Percentiles rank a stretch among this genome's conserved stretches.
These are phyloP conservation scores for Fragum fragum DNA, from an alignment of 2,888 invertebrate genomes.

Conservation along the genomic window DNA sequence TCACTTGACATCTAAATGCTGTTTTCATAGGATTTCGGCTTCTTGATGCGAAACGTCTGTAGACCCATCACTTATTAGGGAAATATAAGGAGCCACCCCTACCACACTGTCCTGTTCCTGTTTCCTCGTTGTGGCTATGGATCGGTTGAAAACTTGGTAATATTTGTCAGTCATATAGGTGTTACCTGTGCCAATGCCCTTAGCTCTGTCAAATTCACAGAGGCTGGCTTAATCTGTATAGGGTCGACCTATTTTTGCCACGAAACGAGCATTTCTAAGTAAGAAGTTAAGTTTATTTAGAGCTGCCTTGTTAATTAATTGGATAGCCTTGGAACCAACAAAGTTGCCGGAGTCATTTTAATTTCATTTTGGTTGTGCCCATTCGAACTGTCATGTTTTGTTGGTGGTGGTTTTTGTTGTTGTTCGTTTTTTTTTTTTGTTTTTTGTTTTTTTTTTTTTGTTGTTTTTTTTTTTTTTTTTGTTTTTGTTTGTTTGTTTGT, in stretches of 20 bases:
- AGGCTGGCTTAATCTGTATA: slow-evolving; percentile 33
- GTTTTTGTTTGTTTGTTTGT: too few relatives aligned
- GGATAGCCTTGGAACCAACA: too few relatives aligned
- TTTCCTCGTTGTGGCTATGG: background rate
- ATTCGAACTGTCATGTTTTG: too few relatives aligned
- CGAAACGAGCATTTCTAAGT: slow-evolving; percentile 39
- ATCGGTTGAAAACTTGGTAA: slow-evolving; percentile 15
- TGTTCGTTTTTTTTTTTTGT: too few relatives aligned
- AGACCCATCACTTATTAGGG: slow-evolving; percentile 24
- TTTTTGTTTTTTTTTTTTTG: too few relatives aligned
- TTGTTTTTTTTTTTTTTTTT: too few relatives aligned
- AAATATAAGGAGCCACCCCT: background rate
- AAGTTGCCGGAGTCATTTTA: too few relatives aligned
- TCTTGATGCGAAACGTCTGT: slow-evolving; percentile 13
- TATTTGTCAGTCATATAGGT: slow-evolving; percentile 37
- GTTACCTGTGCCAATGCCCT: slow-evolving; percentile 19
- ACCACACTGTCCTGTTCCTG: background rate
- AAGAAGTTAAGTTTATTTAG: slow-evolving; percentile 4
- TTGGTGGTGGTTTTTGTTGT: too few relatives aligned
- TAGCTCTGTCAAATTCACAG: slow-evolving; percentile 27
- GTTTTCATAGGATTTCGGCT: slow-evolving; percentile 17
- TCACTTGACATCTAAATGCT: too few relatives aligned
- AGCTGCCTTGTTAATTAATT: slow-evolving; percentile 29
- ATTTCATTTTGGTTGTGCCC: too few relatives aligned
- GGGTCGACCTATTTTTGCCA: slow-evolving; percentile 26